A percentile compares a stretch with the other conserved stretches of the same genome.
These are phyloP conservation scores for Sarotherodon lohbergeri DNA, from an alignment of 2,113 vertebrate genomes.

Conservation along the genomic window DNA sequence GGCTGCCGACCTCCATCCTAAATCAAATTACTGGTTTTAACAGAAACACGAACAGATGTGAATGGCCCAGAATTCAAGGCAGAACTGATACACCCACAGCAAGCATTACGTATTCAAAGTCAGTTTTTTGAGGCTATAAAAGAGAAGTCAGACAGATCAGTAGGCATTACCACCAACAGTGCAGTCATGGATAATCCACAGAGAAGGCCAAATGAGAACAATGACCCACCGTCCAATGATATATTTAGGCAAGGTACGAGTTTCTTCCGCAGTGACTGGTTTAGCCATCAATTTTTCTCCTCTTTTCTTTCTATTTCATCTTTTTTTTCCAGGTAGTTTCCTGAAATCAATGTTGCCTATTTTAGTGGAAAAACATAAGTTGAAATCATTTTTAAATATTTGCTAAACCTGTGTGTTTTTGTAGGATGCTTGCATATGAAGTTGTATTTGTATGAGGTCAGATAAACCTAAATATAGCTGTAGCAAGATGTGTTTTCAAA, in stretches of 20 bases:
- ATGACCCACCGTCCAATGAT: not conserved
- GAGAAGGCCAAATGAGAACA: not conserved
- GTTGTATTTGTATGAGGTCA: not conserved
- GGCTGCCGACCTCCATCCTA: not conserved
- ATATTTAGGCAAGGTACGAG: not conserved
- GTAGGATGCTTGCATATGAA: not conserved
- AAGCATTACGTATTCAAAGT: not conserved
- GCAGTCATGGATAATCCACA: not conserved
- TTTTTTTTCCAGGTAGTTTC: not conserved
- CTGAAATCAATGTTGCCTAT: not conserved
- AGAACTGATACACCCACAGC: not conserved
- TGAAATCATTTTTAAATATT: not conserved
- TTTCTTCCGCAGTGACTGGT: too few species aligned
- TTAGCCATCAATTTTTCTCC: too few species aligned
- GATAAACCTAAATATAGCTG: not conserved
- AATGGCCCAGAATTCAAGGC: not conserved
- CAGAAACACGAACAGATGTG: not conserved
- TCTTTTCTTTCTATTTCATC: too few species aligned
- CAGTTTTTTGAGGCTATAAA: not conserved
- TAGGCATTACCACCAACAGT: not conserved
- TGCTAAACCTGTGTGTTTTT: not conserved
- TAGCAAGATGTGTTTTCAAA: not conserved
- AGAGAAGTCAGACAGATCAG: not conserved
- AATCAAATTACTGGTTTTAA: not conserved
- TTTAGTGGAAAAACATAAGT: not conserved